Base-by-base conservation (phyloP, 2,113 vertebrate species). In the Callorhinus ursinus region DNA sequence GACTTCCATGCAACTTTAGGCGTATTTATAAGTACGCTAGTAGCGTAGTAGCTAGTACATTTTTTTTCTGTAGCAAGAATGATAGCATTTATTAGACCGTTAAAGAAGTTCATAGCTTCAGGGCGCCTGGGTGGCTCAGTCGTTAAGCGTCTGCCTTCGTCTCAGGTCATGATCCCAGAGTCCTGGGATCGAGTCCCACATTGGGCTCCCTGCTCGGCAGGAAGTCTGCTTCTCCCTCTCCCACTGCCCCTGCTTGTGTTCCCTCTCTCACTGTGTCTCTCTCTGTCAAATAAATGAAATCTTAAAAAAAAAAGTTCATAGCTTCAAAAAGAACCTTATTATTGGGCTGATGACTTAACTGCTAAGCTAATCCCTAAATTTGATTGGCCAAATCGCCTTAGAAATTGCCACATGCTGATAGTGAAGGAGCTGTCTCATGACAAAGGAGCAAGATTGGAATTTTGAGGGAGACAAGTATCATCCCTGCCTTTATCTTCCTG, bases 21-120 rank as follows among this genome's bases (percentile, higher is more conserved):
- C 51, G 31, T 28, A 11, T 28, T 88, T 90, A 61, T 42, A 59
- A 79, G 81, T 49, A 65, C 28, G 31, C 63, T 15, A 15, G 63
- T 14, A 65, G 63, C 5, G 0, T 65, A 31, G 28, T 31, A 31
- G 42, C 42, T 71, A 14, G 5, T 13, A 4, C 16, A 51, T 72
- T 57, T 74, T 94, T 94, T 92, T 61, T 88, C 39, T 80, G 22
- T 21, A 90, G 67, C 85, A 87, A 94, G n/a, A 82, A 83, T 87
- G 74, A 80, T 31, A 89, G 2, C 26, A 1, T 65, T 82, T 81
- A 88, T 77, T 93, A 71, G 61, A 71, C 59, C 3, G 21, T 84
- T 21, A 65, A 88, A 59, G 77, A 28, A 33, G 5, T 83, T 69
- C 36, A 28, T n/a, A 80, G 18, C 83, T 53, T 53, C 42, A 39